Evolutionary conservation across 2,797 vertebrate species (phyloP), one percentile per base, ranked within the genome.

Genomic region (Gymnopithys bicolor): DNA sequence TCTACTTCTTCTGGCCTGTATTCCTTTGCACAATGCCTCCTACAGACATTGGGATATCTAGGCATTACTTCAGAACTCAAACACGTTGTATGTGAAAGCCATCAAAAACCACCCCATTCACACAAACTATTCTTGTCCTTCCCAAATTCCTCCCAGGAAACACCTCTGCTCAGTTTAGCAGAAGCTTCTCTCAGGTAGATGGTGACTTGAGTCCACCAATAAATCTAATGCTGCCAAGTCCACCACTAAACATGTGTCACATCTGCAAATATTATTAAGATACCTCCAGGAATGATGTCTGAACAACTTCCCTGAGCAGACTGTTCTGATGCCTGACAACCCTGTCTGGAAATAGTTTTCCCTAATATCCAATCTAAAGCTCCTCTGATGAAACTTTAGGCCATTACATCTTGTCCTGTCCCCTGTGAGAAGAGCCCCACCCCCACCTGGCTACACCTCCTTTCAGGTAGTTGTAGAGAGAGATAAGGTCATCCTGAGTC

Each of bases 381-480:
- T 75, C 10, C 7, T 27, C 22, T 49, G 27, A 32, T 81, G 30
- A 5, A 53, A 19, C 10, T 16, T 8, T 12, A 43, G 48, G 24
- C 15, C 8, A 23, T 41, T 49, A 48, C 18, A 22, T 74, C 48
- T 9, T 30, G 14, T 19, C 13, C n/a, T 12, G 9, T 67, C 11
- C 0, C 7, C 25, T 35, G 33, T 15, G 48, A 35, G 48, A 60
- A 27, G 14, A 41, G 19, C 15, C 28, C 1, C 5, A 25, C 1
- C 2, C 21, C 9, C 35, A 37, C 4, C 23, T 19, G 32, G 22
- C 23, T 24, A 7, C 19, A 4, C 1, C 6, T 69, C 51, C 23
- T 30, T 18, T 30, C 43, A 51, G 24, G 28, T 0, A 13, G 32
- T 39, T 51, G 9, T 6, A 18, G 32, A 4, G 16, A 37, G 23